A percentile compares a stretch with the other conserved stretches of the same genome.
These are phyloP conservation scores for Nephrotoma flavescens DNA, from an alignment of 2,888 invertebrate species.

Conservation along the genomic window DNA sequence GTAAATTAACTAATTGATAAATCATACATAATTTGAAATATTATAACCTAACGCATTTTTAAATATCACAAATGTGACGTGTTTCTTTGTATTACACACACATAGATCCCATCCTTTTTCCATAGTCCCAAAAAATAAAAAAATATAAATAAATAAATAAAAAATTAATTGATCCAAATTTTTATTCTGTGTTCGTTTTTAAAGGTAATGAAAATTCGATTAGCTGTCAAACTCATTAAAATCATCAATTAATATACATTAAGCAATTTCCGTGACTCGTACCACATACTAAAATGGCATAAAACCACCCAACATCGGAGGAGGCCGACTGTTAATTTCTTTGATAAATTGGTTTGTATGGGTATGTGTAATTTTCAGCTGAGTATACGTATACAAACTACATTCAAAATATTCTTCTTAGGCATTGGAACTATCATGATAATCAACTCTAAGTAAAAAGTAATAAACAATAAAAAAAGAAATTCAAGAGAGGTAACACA, in stretches of 20 bases:
- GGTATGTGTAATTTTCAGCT: too few relatives aligned
- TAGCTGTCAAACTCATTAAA: neutral
- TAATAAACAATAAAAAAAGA: neutral
- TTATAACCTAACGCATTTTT: too few relatives aligned
- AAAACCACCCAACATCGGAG: neutral
- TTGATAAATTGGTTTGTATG: neutral
- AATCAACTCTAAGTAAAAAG: neutral
- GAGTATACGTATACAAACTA: neutral
- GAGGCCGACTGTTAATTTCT: neutral
- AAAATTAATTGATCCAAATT: neutral
- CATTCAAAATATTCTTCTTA: neutral
- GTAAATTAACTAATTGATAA: too few relatives aligned
- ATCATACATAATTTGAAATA: too few relatives aligned
- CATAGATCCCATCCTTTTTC: neutral
- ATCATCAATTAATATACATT: neutral
- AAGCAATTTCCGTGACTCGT: neutral
- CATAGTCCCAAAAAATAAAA: neutral
- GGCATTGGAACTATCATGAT: neutral
- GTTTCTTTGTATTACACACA: neutral
- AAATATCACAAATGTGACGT: neutral
- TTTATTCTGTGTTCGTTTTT: neutral
- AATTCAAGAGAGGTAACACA: neutral
- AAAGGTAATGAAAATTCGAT: neutral
- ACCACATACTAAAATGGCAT: neutral
- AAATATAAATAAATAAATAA: too few relatives aligned